Evolutionary conservation across 2,797 vertebrate species (phyloP).

Genomic region (Saxicola maurus): DNA sequence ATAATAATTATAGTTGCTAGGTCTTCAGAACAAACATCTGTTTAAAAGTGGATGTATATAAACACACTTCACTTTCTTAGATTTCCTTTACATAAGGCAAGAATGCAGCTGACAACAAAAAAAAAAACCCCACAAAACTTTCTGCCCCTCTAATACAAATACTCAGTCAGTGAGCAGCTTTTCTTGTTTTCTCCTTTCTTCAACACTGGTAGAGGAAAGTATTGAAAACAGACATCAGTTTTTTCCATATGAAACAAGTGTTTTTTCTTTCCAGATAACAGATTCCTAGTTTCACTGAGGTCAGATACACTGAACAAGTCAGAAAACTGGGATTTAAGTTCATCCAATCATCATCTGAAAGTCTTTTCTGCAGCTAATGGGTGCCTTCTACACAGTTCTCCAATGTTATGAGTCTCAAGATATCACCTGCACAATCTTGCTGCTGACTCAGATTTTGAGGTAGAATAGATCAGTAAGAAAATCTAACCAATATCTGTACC

Average conservation of each 20-base stretch:
- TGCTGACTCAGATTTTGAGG: not conserved
- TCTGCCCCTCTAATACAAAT: not conserved
- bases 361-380: not conserved
- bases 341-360: not conserved
- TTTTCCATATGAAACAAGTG: not conserved
- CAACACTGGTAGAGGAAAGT: not conserved
- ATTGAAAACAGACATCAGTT: not conserved
- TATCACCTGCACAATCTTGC: not conserved
- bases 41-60: not conserved
- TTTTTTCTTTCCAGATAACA: not conserved
- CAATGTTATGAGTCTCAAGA: accelerated
- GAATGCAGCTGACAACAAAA: not conserved
- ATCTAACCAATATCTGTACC: not conserved
- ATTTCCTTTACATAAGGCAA: not conserved
- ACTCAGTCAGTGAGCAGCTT: not conserved
- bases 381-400: not conserved
- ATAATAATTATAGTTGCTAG: not conserved
- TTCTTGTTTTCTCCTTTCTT: not conserved
- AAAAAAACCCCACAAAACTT: not conserved
- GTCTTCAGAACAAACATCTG: not conserved
- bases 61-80: not conserved
- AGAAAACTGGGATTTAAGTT: not conserved
- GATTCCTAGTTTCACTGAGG: not conserved
- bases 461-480: not conserved
- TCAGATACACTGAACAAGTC: not conserved